These are phyloP conservation scores for Phyllostomus hastatus DNA, from an alignment of 2,113 vertebrate species.

Conservation along the genomic window DNA sequence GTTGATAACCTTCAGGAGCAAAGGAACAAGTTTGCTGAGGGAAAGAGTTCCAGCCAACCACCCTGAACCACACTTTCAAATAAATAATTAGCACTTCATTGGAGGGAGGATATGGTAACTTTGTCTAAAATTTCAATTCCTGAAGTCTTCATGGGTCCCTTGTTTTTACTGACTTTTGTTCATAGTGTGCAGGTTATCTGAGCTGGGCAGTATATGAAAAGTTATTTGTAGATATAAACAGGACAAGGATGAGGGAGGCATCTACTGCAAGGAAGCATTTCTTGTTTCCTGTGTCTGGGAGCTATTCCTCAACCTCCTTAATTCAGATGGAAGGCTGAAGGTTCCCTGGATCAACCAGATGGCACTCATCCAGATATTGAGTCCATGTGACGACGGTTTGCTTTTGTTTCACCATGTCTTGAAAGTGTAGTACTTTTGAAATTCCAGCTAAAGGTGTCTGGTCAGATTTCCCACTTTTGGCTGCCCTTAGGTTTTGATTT, in stretches of 20 bases:
- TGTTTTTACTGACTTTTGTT: not conserved
- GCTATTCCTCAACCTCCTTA: not conserved
- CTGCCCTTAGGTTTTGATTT: not conserved
- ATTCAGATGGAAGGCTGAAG: not conserved
- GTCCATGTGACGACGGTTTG: not conserved
- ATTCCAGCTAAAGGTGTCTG: not conserved
- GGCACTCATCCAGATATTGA: not conserved
- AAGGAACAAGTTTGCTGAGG: not conserved
- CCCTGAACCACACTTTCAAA: not conserved
- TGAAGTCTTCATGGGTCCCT: not conserved
- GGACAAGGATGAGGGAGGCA: not conserved
- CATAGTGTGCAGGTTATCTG: not conserved
- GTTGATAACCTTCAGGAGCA: not conserved
- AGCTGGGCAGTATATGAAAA: not conserved
- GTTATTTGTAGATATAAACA: not conserved
- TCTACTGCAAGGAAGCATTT: not conserved
- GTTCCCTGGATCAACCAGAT: not conserved
- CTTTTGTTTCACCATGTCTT: not conserved
- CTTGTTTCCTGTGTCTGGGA: not conserved
- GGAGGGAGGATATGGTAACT: not conserved
- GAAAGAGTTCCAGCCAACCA: not conserved
- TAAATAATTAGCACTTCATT: not conserved
- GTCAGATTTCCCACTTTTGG: not conserved
- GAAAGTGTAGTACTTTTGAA: not conserved
- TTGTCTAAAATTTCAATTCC: not conserved